phyloP scores from a whole-genome alignment of 2,797 vertebrate genomes.

The Phalloptychus januarius region DNA sequence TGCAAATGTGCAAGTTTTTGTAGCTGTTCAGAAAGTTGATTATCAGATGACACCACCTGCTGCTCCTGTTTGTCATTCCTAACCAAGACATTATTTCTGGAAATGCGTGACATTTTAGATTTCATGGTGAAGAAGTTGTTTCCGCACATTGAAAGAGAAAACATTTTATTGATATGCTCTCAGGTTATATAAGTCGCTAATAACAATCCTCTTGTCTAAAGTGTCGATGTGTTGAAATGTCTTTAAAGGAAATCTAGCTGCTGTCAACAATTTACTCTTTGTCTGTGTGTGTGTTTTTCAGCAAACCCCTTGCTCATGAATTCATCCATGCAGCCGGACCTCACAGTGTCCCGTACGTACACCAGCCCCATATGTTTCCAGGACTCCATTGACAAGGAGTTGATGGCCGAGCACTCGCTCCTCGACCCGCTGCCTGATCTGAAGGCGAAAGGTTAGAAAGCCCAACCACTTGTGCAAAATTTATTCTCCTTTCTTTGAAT shows the following conservation, averaged over 20 bases:
- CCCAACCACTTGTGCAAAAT: constrained; percentile 4
- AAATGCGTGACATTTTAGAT: constrained; percentile 13
- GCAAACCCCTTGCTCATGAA: constrained; percentile 95
- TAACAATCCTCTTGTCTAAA: not conserved
- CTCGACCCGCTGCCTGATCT: constrained; percentile 93
- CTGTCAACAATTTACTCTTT: constrained; percentile 13
- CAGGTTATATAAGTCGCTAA: constrained; percentile 10
- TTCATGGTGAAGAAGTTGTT: constrained; percentile 20
- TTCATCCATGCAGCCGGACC: constrained; percentile 91
- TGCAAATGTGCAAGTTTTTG: not conserved
- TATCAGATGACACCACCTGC: not conserved
- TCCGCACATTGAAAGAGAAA: not conserved
- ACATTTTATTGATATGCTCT: constrained; percentile 18
- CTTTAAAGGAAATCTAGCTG: constrained; percentile 5
- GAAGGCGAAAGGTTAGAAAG: constrained; percentile 88
- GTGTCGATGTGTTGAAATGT: constrained; percentile 5
- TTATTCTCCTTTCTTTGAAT: constrained; percentile 36
- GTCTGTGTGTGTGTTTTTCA: constrained; percentile 66
- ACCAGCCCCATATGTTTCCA: constrained; percentile 96
- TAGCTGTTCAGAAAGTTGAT: not conserved
- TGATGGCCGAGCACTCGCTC: constrained; percentile 81
- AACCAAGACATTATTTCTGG: constrained; percentile 3
- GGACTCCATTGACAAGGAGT: constrained; percentile 94
- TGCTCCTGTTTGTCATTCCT: constrained; percentile 21
- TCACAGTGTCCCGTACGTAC: constrained; percentile 93